Evolutionary conservation across 2,797 vertebrate genomes (phyloP).

Genomic region (Austrolebias charrua): DNA sequence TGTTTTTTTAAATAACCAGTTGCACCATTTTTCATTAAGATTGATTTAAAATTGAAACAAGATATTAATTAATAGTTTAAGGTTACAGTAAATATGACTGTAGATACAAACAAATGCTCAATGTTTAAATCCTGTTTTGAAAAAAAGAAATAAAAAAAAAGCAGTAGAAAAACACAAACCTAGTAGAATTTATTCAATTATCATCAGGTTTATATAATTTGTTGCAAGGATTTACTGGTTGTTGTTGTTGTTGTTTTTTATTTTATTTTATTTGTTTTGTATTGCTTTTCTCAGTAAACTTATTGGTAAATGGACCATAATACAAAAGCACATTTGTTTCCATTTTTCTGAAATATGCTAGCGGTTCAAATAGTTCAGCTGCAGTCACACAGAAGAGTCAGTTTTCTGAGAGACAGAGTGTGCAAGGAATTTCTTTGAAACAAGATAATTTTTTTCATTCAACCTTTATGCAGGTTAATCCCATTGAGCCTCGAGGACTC

Average conservation of each 20-base stretch:
- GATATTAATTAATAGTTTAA: neutral
- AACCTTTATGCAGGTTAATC: too few species aligned
- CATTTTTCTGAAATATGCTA: neutral
- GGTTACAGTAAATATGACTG: neutral
- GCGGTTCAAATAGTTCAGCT: constrained; percentile 14
- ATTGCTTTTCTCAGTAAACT: constrained; percentile 10
- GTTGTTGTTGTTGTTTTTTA: too few species aligned
- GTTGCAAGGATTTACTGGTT: neutral
- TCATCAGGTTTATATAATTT: too few species aligned
- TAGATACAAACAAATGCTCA: too few species aligned
- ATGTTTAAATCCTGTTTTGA: too few species aligned
- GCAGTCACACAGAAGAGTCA: neutral
- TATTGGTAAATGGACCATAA: constrained; percentile 62
- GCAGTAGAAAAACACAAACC: too few species aligned
- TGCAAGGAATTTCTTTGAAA: neutral
- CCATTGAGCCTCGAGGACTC: too few species aligned
- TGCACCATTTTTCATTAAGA: neutral
- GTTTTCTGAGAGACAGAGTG: neutral
- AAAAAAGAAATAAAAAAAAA: too few species aligned
- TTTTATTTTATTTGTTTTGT: too few species aligned
- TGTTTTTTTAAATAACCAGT: too few species aligned
- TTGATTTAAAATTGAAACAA: neutral
- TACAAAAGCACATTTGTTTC: constrained; percentile 13
- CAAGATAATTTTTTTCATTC: too few species aligned
- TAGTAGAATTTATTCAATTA: too few species aligned